Percentiles rank a stretch among this genome's conserved stretches.
phyloP scores from a whole-genome alignment of 2,113 vertebrate genomes.

The Oncorhynchus gorbuscha region DNA sequence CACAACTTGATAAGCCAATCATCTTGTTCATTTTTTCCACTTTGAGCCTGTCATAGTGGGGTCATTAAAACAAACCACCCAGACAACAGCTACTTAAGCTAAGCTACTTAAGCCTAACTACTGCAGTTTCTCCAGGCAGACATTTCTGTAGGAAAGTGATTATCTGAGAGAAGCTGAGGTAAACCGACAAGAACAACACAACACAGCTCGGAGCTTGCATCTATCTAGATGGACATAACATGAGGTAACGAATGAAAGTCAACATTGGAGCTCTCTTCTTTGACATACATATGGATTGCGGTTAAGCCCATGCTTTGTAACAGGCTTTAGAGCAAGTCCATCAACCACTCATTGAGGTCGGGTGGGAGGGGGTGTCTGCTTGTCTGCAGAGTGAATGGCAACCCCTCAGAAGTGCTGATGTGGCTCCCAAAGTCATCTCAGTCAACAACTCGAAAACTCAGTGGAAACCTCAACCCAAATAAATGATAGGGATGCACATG shows the following conservation, averaged over 20 bases:
- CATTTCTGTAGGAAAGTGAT: background rate
- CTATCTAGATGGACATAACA: background rate
- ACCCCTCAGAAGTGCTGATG: background rate
- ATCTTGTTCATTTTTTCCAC: background rate
- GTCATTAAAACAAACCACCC: background rate
- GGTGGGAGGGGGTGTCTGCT: background rate
- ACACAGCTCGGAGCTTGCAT: background rate
- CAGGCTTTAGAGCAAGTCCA: background rate
- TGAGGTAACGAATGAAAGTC: background rate
- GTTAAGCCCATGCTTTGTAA: constrained; percentile 46
- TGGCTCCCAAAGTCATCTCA: background rate
- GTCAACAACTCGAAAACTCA: background rate
- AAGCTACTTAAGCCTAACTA: too few species aligned
- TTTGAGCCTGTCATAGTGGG: background rate
- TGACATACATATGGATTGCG: constrained; percentile 44
- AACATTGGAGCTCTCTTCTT: background rate
- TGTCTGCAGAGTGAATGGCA: background rate
- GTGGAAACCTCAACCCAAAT: background rate
- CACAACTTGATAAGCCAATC: background rate
- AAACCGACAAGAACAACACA: background rate
- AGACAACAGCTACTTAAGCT: background rate
- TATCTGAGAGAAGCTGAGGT: background rate
- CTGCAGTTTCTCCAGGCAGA: too few species aligned
- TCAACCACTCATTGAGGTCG: background rate
- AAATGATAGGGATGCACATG: background rate